A percentile compares a stretch with the other conserved stretches of the same genome.
These are phyloP conservation scores for Trichogramma evanescens DNA, from an alignment of 2,888 invertebrate genomes.

Conservation along the genomic window DNA sequence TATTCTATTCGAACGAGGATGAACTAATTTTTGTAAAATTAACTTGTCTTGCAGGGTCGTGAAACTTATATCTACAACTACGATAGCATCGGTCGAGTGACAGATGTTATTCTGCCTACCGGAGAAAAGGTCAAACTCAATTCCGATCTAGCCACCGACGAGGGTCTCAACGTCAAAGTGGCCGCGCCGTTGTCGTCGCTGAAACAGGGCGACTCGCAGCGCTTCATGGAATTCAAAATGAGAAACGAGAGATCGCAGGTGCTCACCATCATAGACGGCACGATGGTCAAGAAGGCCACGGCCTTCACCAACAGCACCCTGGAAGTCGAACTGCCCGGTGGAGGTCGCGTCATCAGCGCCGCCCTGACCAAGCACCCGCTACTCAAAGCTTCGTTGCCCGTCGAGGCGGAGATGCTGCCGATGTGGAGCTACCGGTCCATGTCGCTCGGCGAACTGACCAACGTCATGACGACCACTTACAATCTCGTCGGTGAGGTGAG, in stretches of 20 bases:
- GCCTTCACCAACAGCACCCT: conserved; percentile 74
- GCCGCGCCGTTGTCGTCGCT: conserved; percentile 56
- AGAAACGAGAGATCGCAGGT: conserved; percentile 62
- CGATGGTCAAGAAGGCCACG: conserved; percentile 65
- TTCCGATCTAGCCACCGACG: conserved; percentile 70
- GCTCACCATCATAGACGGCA: conserved; percentile 61
- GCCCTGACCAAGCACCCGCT: conserved; percentile 76
- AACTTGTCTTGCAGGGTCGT: conserved; percentile 56
- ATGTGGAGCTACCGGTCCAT: conserved; percentile 82
- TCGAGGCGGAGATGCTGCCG: conserved; percentile 84
- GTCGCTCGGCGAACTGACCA: conserved; percentile 69
- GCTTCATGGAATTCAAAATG: conserved; percentile 54
- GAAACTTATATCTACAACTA: conserved; percentile 88
- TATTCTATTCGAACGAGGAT: no score
- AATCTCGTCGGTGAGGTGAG: conserved; percentile 78
- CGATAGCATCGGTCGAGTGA: conserved; percentile 80
- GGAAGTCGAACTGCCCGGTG: conserved; percentile 67
- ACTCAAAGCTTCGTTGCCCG: conserved; percentile 74
- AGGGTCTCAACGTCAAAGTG: conserved; percentile 69
- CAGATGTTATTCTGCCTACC: conserved; percentile 80
- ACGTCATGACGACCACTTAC: conserved; percentile 75
- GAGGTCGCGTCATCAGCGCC: conserved; percentile 67
- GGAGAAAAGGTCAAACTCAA: conserved; percentile 79
- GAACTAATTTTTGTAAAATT: no score
- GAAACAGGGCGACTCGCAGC: conserved; percentile 51